Percentiles rank a stretch among this genome's conserved stretches.
Evolutionary conservation across 2,113 vertebrate genomes (phyloP).

Genomic region (Oostethus manadensis): DNA sequence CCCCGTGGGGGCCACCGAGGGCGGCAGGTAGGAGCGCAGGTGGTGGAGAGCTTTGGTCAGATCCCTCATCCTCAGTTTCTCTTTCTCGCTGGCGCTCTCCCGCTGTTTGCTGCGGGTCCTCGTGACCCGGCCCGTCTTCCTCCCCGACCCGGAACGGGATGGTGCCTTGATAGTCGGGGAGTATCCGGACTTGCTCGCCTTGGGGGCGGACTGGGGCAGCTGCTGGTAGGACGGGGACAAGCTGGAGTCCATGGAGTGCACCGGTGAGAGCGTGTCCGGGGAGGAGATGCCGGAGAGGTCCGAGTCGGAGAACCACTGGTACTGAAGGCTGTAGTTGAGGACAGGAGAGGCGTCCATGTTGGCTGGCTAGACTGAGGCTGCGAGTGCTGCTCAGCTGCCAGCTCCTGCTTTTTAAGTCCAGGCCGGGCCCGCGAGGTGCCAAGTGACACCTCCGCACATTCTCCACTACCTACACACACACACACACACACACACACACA

Average conservation of each 20-base stretch:
- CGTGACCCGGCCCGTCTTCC: constrained; percentile 29
- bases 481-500: constrained; percentile 25
- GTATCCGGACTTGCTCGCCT: constrained; percentile 17
- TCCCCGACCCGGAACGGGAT: constrained; percentile 14
- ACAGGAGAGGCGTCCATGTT: constrained; percentile 67
- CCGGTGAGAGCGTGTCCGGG: constrained; percentile 67
- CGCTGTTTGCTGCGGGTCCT: constrained; percentile 73
- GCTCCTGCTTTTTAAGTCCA: constrained; percentile 68
- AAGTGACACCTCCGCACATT: constrained; percentile 78
- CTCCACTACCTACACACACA: constrained; percentile 27
- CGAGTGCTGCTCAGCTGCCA: constrained; percentile 42
- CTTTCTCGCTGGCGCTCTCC: constrained; percentile 79
- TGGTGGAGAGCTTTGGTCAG: constrained; percentile 77
- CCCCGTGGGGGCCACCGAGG: constrained; percentile 70
- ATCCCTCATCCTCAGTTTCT: constrained; percentile 79
- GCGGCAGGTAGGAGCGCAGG: constrained; percentile 75
- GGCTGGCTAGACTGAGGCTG: constrained; percentile 24
- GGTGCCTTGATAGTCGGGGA: constrained; percentile 24
- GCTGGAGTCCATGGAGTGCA: constrained; percentile 65
- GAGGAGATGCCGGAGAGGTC: constrained; percentile 72
- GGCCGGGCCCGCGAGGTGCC: constrained; percentile 69
- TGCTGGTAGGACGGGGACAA: constrained; percentile 58
- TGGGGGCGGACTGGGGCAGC: constrained; percentile 31
- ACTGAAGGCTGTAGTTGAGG: constrained; percentile 53
- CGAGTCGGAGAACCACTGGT: constrained; percentile 74